A percentile compares a stretch with the other conserved stretches of the same genome.
Evolutionary conservation across 2,113 vertebrate genomes (phyloP).

Genomic region (Gobiocypris rarus): DNA sequence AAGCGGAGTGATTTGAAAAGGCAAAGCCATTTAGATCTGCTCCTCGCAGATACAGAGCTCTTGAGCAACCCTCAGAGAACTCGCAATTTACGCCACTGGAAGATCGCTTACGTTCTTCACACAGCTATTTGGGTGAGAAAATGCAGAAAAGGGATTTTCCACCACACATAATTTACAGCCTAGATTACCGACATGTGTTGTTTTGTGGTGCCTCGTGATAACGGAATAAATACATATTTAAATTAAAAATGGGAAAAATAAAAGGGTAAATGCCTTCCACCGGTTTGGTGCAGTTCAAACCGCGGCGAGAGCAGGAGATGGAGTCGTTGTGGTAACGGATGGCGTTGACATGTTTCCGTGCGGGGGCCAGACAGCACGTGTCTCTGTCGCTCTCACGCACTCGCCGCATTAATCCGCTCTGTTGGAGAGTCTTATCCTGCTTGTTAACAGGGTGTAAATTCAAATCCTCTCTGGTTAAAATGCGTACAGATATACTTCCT

Average conservation of each 20-base stretch:
- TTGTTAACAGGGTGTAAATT: slow-evolving; percentile 65
- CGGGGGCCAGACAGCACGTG: slow-evolving; percentile 5
- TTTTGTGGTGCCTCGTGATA: slow-evolving; percentile 59
- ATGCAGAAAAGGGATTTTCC: slow-evolving; percentile 50
- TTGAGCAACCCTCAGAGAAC: slow-evolving; percentile 37
- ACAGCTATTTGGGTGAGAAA: slow-evolving; percentile 52
- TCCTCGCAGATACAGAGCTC: slow-evolving; percentile 33
- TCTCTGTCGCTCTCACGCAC: slow-evolving; percentile 40
- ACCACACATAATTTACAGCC: slow-evolving; percentile 51
- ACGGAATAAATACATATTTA: slow-evolving; percentile 60
- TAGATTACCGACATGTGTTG: slow-evolving; percentile 61
- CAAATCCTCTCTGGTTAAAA: slow-evolving; percentile 61
- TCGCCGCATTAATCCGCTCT: slow-evolving; percentile 57
- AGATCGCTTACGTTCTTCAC: slow-evolving; percentile 49
- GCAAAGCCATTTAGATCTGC: slow-evolving; percentile 51
- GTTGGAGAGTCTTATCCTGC: slow-evolving; percentile 60
- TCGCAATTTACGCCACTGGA: slow-evolving; percentile 33
- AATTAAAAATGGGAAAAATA: slow-evolving; percentile 37
- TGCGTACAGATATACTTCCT: slow-evolving; percentile 1
- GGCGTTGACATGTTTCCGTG: slow-evolving; percentile 20
- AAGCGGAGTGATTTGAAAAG: slow-evolving; percentile 51
- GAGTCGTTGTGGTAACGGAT: slow-evolving; percentile 35
- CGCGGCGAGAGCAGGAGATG: slow-evolving; percentile 5
- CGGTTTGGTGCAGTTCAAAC: slow-evolving; percentile 26
- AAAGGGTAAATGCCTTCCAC: slow-evolving; percentile 13